These are phyloP conservation scores for Strigamia transsilvanica DNA, from an alignment of 2,888 invertebrate genomes.

Conservation along the genomic window DNA sequence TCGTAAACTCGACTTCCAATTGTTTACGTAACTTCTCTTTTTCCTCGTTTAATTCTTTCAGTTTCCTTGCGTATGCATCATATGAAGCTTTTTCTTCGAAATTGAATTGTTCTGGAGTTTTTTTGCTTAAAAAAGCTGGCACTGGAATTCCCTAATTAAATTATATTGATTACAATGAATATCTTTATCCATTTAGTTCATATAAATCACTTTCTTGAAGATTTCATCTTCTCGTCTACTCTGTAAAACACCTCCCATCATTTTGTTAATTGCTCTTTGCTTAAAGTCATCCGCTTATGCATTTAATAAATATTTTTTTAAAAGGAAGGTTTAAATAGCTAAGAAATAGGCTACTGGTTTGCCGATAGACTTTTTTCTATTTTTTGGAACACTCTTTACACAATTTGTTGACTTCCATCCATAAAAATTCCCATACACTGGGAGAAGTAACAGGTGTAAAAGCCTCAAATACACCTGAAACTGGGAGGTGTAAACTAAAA, in stretches of 20 bases:
- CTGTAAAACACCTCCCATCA: conserved; percentile 92
- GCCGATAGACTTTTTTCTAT: too few relatives aligned
- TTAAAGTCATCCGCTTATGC: conserved; percentile 77
- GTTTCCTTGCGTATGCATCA: conserved; percentile 78
- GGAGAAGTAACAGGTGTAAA: too few relatives aligned
- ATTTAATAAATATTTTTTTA: too few relatives aligned
- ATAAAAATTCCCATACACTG: too few relatives aligned
- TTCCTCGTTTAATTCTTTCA: conserved; percentile 74
- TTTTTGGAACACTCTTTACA: too few relatives aligned
- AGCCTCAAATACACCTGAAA: too few relatives aligned
- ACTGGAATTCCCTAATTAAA: conserved; percentile 71
- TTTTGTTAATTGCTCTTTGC: conserved; percentile 75
- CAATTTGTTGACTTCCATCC: too few relatives aligned
- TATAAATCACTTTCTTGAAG: conserved; percentile 71
- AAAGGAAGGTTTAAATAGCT: too few relatives aligned
- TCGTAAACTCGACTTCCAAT: conserved; percentile 74
- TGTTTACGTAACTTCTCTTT: conserved; percentile 76
- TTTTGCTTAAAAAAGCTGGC: conserved; percentile 80
- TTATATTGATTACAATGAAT: background rate
- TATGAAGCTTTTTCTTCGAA: conserved; percentile 76
- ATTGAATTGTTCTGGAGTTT: conserved; percentile 76
- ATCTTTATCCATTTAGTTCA: too few relatives aligned
- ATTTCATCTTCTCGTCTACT: conserved; percentile 89
- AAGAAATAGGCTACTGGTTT: too few relatives aligned
- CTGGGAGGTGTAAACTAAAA: too few relatives aligned